Base-by-base conservation (phyloP, 2,888 invertebrate genomes). In the Eristalinus aeneus region DNA sequence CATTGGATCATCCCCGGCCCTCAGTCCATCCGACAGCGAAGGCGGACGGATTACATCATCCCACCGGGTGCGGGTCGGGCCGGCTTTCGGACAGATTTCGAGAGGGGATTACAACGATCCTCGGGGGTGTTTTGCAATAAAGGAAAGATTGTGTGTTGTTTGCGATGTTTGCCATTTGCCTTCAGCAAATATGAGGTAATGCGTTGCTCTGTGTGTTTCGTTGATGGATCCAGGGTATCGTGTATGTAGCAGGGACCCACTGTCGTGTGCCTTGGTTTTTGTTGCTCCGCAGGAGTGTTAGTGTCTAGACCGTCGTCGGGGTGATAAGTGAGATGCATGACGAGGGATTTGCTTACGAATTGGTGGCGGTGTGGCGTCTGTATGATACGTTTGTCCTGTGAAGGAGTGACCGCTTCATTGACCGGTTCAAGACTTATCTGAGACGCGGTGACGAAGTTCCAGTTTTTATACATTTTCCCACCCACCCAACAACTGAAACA, bases 71-170 rank as follows among this genome's bases (percentile, higher is more conserved):
- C 46, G 8, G 46, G 46, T 6, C 16, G 12, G 36, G 11, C 69
- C 58, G 36, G 23, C 39, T 27, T 53, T 16, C 23, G 36, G 36
- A 69, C 36, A 36, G 69, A 69, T 60, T 69, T 69, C 58, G 16
- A 27, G 27, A 27, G 69, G 58, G 69, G 58, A 58, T 69, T 31
- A 69, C 58, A 69, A 69, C 58, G 58, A 60, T 58, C 58, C 58
- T 69, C 58, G 12, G 58, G 16, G 36, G 58, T 69, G 69, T 58
- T 69, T 69, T 39, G 69, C 69, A 69, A 69, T 69, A 69, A 69
- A 69, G 36, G 36, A 23, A 36, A 69, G 39, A 69, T 69, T 69
- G 58, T 69, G 58, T 69, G 58, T 58, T 69, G 58, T 69, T 36
- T 69, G 58, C 36, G 58, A 58, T 69, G 69, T 69, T 58, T 69